phyloP scores from a whole-genome alignment of 37 sponge, comb jelly and placozoan genomes.

The Spongia lamella region DNA sequence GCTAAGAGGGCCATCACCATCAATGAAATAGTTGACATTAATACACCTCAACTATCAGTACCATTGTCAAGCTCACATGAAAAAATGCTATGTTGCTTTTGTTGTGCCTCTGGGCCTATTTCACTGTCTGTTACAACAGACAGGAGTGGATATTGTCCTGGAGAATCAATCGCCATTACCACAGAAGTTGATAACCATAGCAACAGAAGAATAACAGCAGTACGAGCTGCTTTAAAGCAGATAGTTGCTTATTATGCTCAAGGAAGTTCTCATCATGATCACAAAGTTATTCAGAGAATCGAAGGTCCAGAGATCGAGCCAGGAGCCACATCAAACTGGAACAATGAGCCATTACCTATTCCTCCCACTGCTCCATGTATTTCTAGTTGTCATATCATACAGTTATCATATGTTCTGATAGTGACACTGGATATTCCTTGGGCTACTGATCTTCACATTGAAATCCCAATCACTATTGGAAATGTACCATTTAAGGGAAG shows the following conservation, averaged over 20 bases:
- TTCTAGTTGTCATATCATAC: constrained; percentile 22
- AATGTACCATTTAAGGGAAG: constrained; percentile 20
- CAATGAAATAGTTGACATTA: constrained; percentile 44
- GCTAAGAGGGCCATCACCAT: constrained; percentile 33
- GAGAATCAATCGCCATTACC: constrained; percentile 41
- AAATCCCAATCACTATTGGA: constrained; percentile 43
- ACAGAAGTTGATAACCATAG: constrained; percentile 46
- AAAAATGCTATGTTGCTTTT: constrained; percentile 67
- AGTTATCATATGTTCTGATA: constrained; percentile 15
- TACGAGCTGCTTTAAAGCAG: constrained; percentile 29
- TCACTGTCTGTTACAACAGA: constrained; percentile 31
- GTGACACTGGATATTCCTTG: constrained; percentile 27
- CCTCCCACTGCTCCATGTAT: constrained; percentile 27
- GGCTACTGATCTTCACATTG: constrained; percentile 20
- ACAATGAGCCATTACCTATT: not conserved
- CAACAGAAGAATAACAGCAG: constrained; percentile 18
- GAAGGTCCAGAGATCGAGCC: no score
- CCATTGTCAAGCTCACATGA: constrained; percentile 24
- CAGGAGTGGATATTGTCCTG: constrained; percentile 57
- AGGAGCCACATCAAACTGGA: no score
- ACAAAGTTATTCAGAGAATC: not conserved
- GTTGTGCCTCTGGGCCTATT: constrained; percentile 72
- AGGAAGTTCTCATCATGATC: not conserved
- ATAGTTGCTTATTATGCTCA: constrained; percentile 35
- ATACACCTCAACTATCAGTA: constrained; percentile 17